Conservation (phyloP, 2,888 invertebrate genomes). For the Aspidiotus destructor region DNA sequence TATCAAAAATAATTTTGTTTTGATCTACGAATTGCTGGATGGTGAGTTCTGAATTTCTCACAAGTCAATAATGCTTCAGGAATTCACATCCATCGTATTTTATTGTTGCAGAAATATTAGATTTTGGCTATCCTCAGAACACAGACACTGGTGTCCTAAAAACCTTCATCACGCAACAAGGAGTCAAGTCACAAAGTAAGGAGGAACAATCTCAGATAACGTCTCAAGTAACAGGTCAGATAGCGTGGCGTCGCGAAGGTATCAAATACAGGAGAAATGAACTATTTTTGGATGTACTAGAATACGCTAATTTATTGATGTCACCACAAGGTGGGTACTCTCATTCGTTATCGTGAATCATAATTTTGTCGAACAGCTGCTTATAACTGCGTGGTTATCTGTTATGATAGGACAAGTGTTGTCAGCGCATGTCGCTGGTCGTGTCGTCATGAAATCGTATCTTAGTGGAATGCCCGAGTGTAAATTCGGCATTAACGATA, state of each 20-base stretch:
- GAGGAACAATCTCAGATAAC: slow-evolving; percentile 99
- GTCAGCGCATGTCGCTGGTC: slow-evolving; percentile 97
- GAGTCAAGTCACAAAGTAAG: slow-evolving; percentile 95
- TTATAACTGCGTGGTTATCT: not conserved
- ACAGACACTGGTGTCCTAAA: slow-evolving; percentile 98
- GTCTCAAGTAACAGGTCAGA: slow-evolving; percentile 95
- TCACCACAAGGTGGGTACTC: slow-evolving; percentile 77
- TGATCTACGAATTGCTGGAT: slow-evolving; percentile 97
- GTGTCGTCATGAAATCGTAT: slow-evolving; percentile 99
- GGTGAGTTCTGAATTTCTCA: slow-evolving; percentile 50
- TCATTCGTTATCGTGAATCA: too few relatives aligned
- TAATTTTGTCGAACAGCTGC: too few relatives aligned
- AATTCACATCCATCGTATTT: not conserved
- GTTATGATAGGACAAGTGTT: slow-evolving; percentile 74
- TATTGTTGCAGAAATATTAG: slow-evolving; percentile 75
- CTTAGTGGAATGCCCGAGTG: slow-evolving; percentile 99
- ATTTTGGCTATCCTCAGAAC: slow-evolving; percentile 99
- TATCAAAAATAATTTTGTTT: slow-evolving; percentile 99
- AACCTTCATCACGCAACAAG: slow-evolving; percentile 98
- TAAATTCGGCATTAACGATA: slow-evolving; percentile 99
- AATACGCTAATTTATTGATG: slow-evolving; percentile 98
- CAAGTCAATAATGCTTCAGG: not conserved
- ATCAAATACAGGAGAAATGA: slow-evolving; percentile 99
- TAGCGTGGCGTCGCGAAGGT: slow-evolving; percentile 98
- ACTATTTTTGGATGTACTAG: slow-evolving; percentile 94